Base-by-base conservation (phyloP, 2,797 vertebrate genomes). In the Chelon auratus region DNA sequence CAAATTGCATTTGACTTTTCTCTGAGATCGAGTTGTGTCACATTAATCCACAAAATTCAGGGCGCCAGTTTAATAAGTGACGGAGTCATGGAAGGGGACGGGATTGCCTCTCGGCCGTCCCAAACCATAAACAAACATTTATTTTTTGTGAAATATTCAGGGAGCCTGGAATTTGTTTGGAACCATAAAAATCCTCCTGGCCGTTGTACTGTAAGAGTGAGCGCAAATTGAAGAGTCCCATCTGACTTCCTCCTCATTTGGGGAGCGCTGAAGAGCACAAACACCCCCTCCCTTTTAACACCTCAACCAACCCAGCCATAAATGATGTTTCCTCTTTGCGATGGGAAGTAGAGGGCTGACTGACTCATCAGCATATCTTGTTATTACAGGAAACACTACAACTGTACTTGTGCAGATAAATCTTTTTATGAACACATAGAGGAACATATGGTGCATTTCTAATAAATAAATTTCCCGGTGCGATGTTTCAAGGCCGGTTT, bases 341-440 rank as follows among this genome's bases (percentile, higher is more conserved):
- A 95, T 91, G 94, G 94, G 91, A 95, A 96, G 39, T 94, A 91
- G 56, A 80, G 90, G 69, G 82, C 80, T 66, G 73, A 82, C 78
- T 90, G 88, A 93, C 85, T 90, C 82, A 86, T 89, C 86, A 80
- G 51, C 76, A 61, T 40, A 72, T 88, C 86, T 76, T 45, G 40
- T 74, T 39, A 83, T 89, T 88, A 84, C 90, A 91, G 77, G 75
- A 93, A 92, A 86, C 64, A 51, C 57, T 69, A 66, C 33, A 69
- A 73, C 74, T 84, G 65, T 68, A 68, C 51, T 63, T 56, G 15
- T 40, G 20, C 39, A 55, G 56, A 67, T 54, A 24, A 60, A 70
- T 64, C 48, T 22, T 65, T 82, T 74, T 26, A 67, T 62, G 39
- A 74, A 52, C n/a, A 40, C 36, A 65, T 0, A 65, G 22, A 50